Percentiles rank a stretch among this genome's conserved stretches.
phyloP scores from a whole-genome alignment of 1,140 invertebrate genomes.

The Drosophila sucinea region DNA sequence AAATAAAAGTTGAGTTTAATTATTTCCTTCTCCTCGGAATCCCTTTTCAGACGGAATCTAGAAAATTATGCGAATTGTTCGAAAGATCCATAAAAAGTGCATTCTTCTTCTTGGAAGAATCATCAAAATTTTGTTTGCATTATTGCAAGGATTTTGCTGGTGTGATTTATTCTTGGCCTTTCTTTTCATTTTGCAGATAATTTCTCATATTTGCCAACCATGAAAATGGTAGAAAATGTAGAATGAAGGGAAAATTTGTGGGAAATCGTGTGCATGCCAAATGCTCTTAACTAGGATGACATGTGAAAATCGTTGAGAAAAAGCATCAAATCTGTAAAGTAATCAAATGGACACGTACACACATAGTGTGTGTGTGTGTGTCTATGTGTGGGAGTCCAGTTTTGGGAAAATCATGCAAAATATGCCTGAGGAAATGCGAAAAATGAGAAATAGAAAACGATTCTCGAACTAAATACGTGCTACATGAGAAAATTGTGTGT shows the following conservation, averaged over 20 bases:
- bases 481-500: conserved; percentile 48
- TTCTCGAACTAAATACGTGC: not conserved
- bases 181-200: not conserved
- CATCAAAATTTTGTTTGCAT: too few species aligned
- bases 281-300: conserved; percentile 80
- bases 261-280: conserved; percentile 72
- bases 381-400: conserved; percentile 35
- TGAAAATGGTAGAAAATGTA: not conserved
- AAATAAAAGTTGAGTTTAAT: too few species aligned
- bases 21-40: too few species aligned
- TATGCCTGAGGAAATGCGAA: conserved; percentile 37
- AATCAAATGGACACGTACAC: conserved; percentile 76
- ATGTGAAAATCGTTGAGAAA: conserved; percentile 60
- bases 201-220: not conserved
- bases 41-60: too few species aligned
- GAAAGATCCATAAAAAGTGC: too few species aligned
- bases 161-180: too few species aligned
- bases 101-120: too few species aligned
- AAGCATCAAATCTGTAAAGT: conserved; percentile 67
- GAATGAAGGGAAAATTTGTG: not conserved
- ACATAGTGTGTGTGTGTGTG: conserved; percentile 28
- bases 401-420: conserved; percentile 30
- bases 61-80: too few species aligned
- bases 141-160: too few species aligned
- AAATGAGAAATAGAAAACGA: conserved; percentile 30